Base-by-base conservation (phyloP, 2,113 vertebrate species). In the Diphyllodes magnificus region DNA sequence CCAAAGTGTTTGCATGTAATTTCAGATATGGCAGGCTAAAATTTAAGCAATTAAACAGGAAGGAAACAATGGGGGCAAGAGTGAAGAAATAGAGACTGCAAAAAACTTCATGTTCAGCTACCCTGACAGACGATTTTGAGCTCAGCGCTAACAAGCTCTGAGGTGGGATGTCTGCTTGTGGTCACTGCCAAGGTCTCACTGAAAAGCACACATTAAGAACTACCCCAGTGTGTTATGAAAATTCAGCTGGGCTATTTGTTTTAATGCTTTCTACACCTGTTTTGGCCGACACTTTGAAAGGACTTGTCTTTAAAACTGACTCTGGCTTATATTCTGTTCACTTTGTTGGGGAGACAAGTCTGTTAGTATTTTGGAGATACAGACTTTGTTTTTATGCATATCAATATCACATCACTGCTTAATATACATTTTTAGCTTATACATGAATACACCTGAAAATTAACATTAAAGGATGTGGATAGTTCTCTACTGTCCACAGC, bases 191-290 rank as follows among this genome's bases (percentile, higher is more conserved):
- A 69, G 72, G 51, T 72, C 76, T 93, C 79, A 86, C 79, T 70
- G 63, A 63, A 94, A 82, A 85, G 53, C 47, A 50, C 39, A 76
- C 57, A 73, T 72, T 65, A 57, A 89, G 90, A 77, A 63, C 66
- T 86, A 66, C 59, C 63, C 42, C 66, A 66, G 78, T 19, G 51
- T 59, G 37, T 73, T 73, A 87, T 47, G 82, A 96, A 93, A 87
- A 91, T 86, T 88, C 90, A 94, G 82, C 87, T 88, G 82, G 71
- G 66, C 78, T n/a, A 35, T 91, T 89, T 88, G 42, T 33, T 79
- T 89, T 85, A 91, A 90, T 83, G 87, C 42, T 86, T 91, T 87
- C 85, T 80, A 90, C 5, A 70, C 71, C 88, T 90, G 79, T 69
- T 94, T 70, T 82, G 56, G 66, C 76, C 31, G 77, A 49, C 30